phyloP scores from a whole-genome alignment of 2,797 vertebrate genomes.

The Hoplostethus mediterraneus region DNA sequence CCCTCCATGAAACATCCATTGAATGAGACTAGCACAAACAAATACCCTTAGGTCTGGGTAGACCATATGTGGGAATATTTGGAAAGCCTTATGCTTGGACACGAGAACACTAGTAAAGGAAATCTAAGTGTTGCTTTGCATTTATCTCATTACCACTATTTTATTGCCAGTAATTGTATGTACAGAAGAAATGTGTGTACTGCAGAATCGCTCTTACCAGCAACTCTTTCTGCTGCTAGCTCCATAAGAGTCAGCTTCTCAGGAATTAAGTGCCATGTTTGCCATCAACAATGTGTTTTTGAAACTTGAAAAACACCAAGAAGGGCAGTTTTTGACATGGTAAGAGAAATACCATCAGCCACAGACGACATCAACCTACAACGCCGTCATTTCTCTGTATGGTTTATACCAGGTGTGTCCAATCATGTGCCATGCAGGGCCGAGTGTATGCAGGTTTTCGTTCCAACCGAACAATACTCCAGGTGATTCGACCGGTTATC shows the following conservation, averaged over 20 bases:
- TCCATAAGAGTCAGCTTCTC: background rate
- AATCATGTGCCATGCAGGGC: no score
- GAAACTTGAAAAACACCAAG: background rate
- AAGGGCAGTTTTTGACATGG: background rate
- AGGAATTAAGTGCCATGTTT: background rate
- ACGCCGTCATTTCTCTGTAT: background rate
- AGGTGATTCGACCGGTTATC: no score
- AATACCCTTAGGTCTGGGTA: slow-evolving; percentile 7
- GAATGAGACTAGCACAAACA: slow-evolving; percentile 40
- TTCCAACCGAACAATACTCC: no score
- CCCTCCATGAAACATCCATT: slow-evolving; percentile 31
- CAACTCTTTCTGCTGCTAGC: background rate
- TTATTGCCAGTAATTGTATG: background rate
- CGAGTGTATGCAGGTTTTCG: no score
- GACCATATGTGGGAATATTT: slow-evolving; percentile 21
- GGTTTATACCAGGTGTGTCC: no score
- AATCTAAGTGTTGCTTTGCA: background rate
- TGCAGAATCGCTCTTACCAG: background rate
- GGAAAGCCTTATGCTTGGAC: slow-evolving; percentile 10
- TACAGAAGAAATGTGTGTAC: background rate
- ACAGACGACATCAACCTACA: background rate
- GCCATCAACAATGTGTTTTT: background rate
- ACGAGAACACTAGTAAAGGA: background rate
- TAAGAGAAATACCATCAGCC: no score
- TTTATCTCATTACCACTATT: background rate